phyloP scores from a whole-genome alignment of 2,888 invertebrate genomes.

The Drosophila dives region DNA sequence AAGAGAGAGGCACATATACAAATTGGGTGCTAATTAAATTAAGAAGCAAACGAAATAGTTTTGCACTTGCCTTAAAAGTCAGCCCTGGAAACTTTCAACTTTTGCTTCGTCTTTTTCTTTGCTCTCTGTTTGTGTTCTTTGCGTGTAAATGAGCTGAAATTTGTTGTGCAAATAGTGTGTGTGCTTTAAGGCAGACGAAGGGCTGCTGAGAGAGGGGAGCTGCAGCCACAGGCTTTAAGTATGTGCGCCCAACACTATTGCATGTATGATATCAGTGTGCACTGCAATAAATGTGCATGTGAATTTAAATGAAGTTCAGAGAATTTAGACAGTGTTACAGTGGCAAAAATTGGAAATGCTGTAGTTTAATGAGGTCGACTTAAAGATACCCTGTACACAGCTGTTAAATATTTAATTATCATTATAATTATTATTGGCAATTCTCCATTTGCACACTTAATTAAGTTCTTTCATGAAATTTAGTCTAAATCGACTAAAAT shows the following conservation, averaged over 20 bases:
- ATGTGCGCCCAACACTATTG: slow-evolving; percentile 10
- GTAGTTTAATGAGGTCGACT: not conserved
- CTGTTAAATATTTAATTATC: too few relatives aligned
- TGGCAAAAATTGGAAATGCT: not conserved
- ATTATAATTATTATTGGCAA: too few relatives aligned
- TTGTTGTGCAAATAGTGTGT: slow-evolving; percentile 68
- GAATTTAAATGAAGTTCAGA: not conserved
- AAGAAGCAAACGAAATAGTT: slow-evolving; percentile 71
- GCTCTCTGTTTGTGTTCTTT: slow-evolving; percentile 43
- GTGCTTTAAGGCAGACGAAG: slow-evolving; percentile 23
- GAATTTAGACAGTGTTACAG: not conserved
- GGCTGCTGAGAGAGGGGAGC: not conserved
- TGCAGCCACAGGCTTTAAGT: not conserved
- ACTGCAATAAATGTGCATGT: slow-evolving; percentile 14
- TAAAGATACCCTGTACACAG: not conserved
- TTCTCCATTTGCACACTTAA: too few relatives aligned
- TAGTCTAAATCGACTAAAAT: too few relatives aligned
- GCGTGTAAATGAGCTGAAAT: slow-evolving; percentile 77
- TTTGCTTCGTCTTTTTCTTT: slow-evolving; percentile 25
- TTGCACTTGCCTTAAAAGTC: slow-evolving; percentile 61
- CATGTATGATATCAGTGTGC: slow-evolving; percentile 3
- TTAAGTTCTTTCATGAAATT: too few relatives aligned
- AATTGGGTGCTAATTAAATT: slow-evolving; percentile 75
- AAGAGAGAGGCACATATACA: slow-evolving; percentile 28
- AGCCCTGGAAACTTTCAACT: slow-evolving; percentile 38